Percentiles rank a stretch among this genome's conserved stretches.
Evolutionary conservation across 2,113 vertebrate species (phyloP).

Genomic region (Scophthalmus maximus): DNA sequence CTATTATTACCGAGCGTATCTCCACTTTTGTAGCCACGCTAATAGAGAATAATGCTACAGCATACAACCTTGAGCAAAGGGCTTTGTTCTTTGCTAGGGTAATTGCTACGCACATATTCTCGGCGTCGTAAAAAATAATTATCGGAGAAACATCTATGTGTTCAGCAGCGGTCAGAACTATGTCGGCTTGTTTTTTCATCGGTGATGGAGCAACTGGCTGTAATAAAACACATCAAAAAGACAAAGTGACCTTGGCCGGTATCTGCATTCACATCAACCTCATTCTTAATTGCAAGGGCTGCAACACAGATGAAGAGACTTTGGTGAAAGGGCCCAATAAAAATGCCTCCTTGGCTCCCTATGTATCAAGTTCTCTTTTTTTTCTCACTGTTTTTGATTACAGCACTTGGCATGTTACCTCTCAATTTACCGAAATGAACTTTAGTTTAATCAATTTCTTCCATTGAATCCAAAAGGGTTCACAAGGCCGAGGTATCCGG

Average conservation of each 20-base stretch:
- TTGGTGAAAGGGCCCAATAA: constrained; percentile 30
- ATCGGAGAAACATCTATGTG: constrained; percentile 40
- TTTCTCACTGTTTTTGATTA: constrained; percentile 57
- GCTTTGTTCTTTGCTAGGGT: constrained; percentile 1
- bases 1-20: too few relatives aligned
- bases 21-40: neutral
- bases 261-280: constrained; percentile 67
- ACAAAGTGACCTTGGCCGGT: constrained; percentile 61
- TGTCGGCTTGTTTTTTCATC: constrained; percentile 50
- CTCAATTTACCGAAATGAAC: constrained; percentile 63
- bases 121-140: constrained; percentile 28
- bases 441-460: constrained; percentile 69
- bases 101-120: constrained; percentile 23
- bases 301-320: constrained; percentile 43
- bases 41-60: neutral
- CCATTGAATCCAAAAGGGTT: constrained; percentile 59
- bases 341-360: constrained; percentile 43
- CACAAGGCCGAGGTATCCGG: constrained; percentile 45
- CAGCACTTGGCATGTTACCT: constrained; percentile 55
- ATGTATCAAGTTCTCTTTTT: constrained; percentile 49
- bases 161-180: constrained; percentile 43
- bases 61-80: neutral
- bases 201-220: constrained; percentile 30
- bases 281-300: constrained; percentile 51
- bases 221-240: constrained; percentile 48